Base-by-base conservation (phyloP, 1,140 invertebrate genomes). In the Heliconius eleuchia region DNA sequence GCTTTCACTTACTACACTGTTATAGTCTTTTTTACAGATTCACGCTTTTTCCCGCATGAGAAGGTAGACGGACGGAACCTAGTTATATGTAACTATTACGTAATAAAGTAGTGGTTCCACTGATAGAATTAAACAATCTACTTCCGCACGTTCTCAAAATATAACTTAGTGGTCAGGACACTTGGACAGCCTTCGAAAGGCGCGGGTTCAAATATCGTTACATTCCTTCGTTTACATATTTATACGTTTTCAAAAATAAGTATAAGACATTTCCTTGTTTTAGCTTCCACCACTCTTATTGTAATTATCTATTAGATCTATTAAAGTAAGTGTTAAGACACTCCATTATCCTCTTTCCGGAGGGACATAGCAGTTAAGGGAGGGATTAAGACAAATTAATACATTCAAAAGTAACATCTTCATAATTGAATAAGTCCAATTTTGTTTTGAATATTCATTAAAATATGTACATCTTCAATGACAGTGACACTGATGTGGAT, bases 361-460 rank as follows among this genome's bases (percentile, higher is more conserved):
- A 18, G 16, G 18, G 6, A 16, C 4, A 18, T n/a, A n/a, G 6
- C 16, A 6, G 5, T n/a, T n/a, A 8, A 55, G 52, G 52, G 18
- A 5, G 50, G 6, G 6, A 19, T 55, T 55, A 8, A 55, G 5
- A 5, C 0, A 55, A 55, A 55, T 55, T 55, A 55, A 1, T 19
- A n/a, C 19, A 55, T n/a, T 6, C 0, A 55, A n/a, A 55, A 55
- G 52, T 57, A 30, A 16, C 23, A 13, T 27, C 23, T 27, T 7
- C n/a, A 27, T 27, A 66, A 66, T 66, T 66, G 9, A 27, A 66
- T 66, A 16, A 27, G n/a, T 66, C 11, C 60, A 66, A 66, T 13
- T 23, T 27, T 66, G 4, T 66, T 66, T 66, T 66, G 23, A 16
- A 66, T 66, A 66, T 66, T 66, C 60, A 66, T 66, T 66, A 66